Evolutionary conservation across 2,888 invertebrate species (phyloP).

Genomic region (Athripsodes cinereus): DNA sequence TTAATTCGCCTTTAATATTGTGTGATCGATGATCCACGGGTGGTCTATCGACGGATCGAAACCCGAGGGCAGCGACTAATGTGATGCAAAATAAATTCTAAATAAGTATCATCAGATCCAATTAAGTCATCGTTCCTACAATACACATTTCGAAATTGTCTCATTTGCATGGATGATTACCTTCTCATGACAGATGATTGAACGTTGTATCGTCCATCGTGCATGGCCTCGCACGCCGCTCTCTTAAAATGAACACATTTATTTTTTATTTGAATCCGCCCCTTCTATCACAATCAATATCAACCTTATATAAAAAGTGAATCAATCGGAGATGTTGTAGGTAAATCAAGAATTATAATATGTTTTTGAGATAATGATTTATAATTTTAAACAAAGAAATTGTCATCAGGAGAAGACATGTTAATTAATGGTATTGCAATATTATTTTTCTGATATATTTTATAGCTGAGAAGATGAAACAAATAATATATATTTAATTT

Average conservation of each 20-base stretch:
- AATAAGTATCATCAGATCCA: slow-evolving; percentile 23
- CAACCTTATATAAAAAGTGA: too few relatives aligned
- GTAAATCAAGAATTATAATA: too few relatives aligned
- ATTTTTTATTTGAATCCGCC: not conserved
- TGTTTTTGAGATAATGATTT: too few relatives aligned
- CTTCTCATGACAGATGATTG: not conserved
- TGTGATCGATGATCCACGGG: slow-evolving; percentile 8
- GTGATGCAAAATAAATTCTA: slow-evolving; percentile 18
- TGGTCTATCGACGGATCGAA: slow-evolving; percentile 3
- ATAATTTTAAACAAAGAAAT: too few relatives aligned
- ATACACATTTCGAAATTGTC: slow-evolving; percentile 13
- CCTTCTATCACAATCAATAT: not conserved
- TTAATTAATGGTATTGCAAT: too few relatives aligned
- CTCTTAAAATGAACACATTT: not conserved
- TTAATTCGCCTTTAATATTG: not conserved
- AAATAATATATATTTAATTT: too few relatives aligned
- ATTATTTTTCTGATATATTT: too few relatives aligned
- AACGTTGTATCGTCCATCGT: not conserved
- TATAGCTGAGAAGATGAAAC: too few relatives aligned
- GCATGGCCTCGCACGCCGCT: not conserved
- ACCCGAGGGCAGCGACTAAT: slow-evolving; percentile 9
- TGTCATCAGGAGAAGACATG: too few relatives aligned
- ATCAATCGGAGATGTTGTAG: too few relatives aligned
- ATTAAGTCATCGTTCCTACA: slow-evolving; percentile 18
- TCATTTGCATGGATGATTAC: slow-evolving; percentile 21